A percentile compares a stretch with the other conserved stretches of the same genome.
Evolutionary conservation across 2,888 invertebrate species (phyloP).

Genomic region (Dione vanillae): DNA sequence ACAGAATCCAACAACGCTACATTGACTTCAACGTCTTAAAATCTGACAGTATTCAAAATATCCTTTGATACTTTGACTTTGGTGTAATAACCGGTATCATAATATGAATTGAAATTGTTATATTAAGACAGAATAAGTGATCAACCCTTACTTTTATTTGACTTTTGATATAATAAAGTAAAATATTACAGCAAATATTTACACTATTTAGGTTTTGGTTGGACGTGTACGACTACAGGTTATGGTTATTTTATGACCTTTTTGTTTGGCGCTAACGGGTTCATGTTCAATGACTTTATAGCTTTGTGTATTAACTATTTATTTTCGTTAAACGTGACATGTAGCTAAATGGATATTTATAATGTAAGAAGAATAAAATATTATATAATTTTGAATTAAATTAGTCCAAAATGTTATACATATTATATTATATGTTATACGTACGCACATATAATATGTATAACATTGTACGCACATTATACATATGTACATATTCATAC

Average conservation of each 20-base stretch:
- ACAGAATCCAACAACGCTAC: not conserved
- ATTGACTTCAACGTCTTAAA: not conserved
- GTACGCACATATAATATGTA: too few relatives aligned
- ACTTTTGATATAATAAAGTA: not conserved
- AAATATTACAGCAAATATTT: not conserved
- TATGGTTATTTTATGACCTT: not conserved
- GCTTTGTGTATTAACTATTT: not conserved
- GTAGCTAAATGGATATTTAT: not conserved
- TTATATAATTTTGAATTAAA: too few relatives aligned
- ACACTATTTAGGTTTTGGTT: not conserved
- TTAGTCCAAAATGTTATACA: too few relatives aligned
- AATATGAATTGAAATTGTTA: not conserved
- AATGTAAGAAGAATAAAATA: not conserved
- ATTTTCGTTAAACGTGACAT: not conserved
- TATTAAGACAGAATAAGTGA: not conserved
- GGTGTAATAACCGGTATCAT: not conserved
- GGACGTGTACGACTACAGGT: constrained; percentile 7
- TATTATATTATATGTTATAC: too few relatives aligned
- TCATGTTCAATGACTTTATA: not conserved
- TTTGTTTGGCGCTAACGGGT: not conserved
- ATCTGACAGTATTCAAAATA: not conserved
- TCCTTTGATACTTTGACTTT: not conserved
- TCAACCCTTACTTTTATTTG: not conserved
- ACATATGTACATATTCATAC: too few relatives aligned
- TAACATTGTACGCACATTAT: too few relatives aligned